phyloP scores from a whole-genome alignment of 2,888 invertebrate genomes.

The Boloria euphrosyne region DNA sequence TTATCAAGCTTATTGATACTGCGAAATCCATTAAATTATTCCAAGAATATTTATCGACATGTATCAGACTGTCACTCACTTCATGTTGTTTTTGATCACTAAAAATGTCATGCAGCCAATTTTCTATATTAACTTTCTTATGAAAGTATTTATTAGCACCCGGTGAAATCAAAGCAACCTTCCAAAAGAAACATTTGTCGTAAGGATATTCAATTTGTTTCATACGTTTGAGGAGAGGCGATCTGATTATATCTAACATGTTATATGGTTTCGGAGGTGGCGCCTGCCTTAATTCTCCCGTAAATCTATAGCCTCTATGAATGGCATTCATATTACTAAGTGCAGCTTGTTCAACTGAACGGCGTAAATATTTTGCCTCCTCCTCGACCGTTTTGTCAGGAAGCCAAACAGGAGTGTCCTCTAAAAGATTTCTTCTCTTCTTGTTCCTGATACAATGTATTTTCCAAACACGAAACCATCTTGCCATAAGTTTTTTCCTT shows the following conservation, averaged over 20 bases:
- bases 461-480: constrained; percentile 70
- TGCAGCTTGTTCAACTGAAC: constrained; percentile 58
- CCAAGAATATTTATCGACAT: constrained; percentile 72
- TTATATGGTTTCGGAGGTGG: constrained; percentile 64
- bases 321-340: constrained; percentile 69
- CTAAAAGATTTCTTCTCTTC: constrained; percentile 63
- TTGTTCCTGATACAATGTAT: constrained; percentile 59
- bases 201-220: constrained; percentile 73
- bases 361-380: constrained; percentile 59
- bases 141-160: constrained; percentile 69
- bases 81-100: constrained; percentile 64
- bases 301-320: constrained; percentile 69
- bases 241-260: constrained; percentile 74
- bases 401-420: constrained; percentile 75
- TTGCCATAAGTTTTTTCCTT: constrained; percentile 61
- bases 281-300: constrained; percentile 58
- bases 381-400: constrained; percentile 61
- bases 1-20: constrained; percentile 67
- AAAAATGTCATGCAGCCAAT: constrained; percentile 74
- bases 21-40: constrained; percentile 75
- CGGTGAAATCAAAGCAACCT: constrained; percentile 83
- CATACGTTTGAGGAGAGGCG: constrained; percentile 70
- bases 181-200: constrained; percentile 82
- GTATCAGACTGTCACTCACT: constrained; percentile 61
- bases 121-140: constrained; percentile 70